These are phyloP conservation scores for Clarias fuscus DNA, from an alignment of 2,797 vertebrate species.

Conservation along the genomic window DNA sequence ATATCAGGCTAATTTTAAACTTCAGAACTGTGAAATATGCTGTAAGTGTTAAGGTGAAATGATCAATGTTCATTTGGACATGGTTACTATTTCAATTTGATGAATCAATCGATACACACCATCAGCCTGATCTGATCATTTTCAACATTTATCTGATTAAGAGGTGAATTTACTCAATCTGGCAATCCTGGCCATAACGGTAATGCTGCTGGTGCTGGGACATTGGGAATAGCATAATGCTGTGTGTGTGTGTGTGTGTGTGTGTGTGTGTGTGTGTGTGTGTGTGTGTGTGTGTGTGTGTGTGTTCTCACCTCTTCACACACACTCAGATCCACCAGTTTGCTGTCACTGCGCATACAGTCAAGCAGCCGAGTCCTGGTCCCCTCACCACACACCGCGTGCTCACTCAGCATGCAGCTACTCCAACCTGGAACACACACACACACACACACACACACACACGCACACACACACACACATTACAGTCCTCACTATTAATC, in stretches of 20 bases:
- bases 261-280: conserved; percentile 15
- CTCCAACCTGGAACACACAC: conserved; percentile 84
- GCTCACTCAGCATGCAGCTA: conserved; percentile 87
- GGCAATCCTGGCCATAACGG: background rate
- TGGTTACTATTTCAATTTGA: background rate
- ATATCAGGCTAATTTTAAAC: background rate
- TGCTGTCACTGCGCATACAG: conserved; percentile 86
- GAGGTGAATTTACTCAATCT: background rate
- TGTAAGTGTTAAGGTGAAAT: background rate
- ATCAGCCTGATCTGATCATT: background rate
- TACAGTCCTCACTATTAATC: background rate
- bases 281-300: conserved; percentile 20
- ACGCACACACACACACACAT: conserved; percentile 30
- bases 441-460: conserved; percentile 26
- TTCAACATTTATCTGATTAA: background rate
- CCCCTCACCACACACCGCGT: conserved; percentile 85
- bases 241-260: conserved; percentile 22
- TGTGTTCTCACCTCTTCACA: conserved; percentile 82
- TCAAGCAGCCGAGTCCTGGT: conserved; percentile 81
- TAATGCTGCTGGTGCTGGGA: background rate
- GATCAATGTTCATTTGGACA: background rate
- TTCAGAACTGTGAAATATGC: background rate
- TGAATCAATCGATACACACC: background rate
- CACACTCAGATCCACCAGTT: conserved; percentile 69
- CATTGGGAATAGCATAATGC: background rate